Base-by-base conservation (phyloP, 2,113 vertebrate species). In the Phoenicopterus ruber region DNA sequence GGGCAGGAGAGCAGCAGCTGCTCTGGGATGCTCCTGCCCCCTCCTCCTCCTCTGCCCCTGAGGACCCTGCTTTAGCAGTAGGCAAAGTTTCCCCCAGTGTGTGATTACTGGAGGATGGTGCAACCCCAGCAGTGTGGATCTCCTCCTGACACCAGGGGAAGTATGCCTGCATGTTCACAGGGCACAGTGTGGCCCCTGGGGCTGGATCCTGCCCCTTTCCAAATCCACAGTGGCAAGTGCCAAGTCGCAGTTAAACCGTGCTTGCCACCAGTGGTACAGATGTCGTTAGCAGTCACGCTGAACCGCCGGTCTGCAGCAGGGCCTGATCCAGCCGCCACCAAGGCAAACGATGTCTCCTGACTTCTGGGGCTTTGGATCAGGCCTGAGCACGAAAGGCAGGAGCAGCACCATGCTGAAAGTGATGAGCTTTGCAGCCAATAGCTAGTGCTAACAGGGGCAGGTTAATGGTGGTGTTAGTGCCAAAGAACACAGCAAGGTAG, bases 321-420 rank as follows among this genome's bases (percentile, higher is more conserved):
- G 38, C 13, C 63, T 57, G 36, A 36, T 52, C 46, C 34, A 58
- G 9, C 34, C 31, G 34, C 42, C 32, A 11, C 19, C 29, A 18
- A 7, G 31, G 40, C n/a, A 42, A 46, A 21, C 0, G 0, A 9
- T 22, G n/a, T 58, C 32, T 42, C 25, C 29, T 49, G 66, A 49
- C 40, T 91, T 65, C 12, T 4, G 19, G 25, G 40, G 62, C 59
- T 95, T 86, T 84, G 57, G 34, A 36, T 65, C 47, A 61, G 38
- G 10, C 28, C 26, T 65, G 49, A 63, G 49, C 28, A 26, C 0
- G 0, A 54, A 72, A 69, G 34, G 49, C 34, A 52, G 70, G 78
- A 72, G n/a, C 26, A 88, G 52, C 32, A 42, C 36, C 10, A 1
- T 31, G 42, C 69, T 44, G n/a, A 50, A 81, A 62, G 40, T 7